These are phyloP conservation scores for Cheilosia variabilis DNA, from an alignment of 2,888 invertebrate genomes.

Conservation along the genomic window DNA sequence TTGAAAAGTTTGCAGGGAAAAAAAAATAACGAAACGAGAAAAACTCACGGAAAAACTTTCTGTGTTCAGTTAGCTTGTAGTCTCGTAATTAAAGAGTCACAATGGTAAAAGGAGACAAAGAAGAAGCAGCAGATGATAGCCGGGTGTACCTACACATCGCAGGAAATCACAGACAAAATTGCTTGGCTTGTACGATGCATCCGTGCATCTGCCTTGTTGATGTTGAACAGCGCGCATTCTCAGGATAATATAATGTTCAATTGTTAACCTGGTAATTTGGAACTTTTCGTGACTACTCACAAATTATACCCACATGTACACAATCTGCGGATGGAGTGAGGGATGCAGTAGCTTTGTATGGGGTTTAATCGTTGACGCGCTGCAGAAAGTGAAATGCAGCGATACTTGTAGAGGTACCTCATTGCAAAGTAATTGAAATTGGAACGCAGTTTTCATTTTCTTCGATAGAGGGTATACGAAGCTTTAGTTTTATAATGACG, in stretches of 20 bases:
- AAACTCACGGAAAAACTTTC: slow-evolving; percentile 47
- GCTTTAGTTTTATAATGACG: no score
- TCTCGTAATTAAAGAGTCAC: slow-evolving; percentile 59
- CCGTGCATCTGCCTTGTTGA: slow-evolving; percentile 27
- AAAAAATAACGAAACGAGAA: not conserved
- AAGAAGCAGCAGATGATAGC: slow-evolving; percentile 38
- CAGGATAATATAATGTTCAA: slow-evolving; percentile 47
- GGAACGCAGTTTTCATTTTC: slow-evolving; percentile 27
- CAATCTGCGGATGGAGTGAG: not conserved
- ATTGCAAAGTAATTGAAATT: slow-evolving; percentile 17
- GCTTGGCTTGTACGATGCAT: not conserved
- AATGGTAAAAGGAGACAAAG: slow-evolving; percentile 14
- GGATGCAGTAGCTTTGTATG: slow-evolving; percentile 16
- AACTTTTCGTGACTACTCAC: slow-evolving; percentile 60
- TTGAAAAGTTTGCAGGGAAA: slow-evolving; percentile 28
- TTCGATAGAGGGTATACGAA: not conserved
- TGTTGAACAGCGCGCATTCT: slow-evolving; percentile 2
- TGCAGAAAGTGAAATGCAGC: slow-evolving; percentile 22
- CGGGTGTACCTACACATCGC: slow-evolving; percentile 21
- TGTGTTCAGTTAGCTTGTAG: slow-evolving; percentile 24
- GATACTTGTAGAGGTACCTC: not conserved
- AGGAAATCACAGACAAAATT: slow-evolving; percentile 17
- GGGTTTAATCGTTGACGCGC: slow-evolving; percentile 26
- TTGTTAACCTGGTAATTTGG: slow-evolving; percentile 66
- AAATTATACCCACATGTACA: slow-evolving; percentile 44